A percentile compares a stretch with the other conserved stretches of the same genome.
Conservation (phyloP, 1,140 invertebrate species). For the Drosophila repletoides region DNA sequence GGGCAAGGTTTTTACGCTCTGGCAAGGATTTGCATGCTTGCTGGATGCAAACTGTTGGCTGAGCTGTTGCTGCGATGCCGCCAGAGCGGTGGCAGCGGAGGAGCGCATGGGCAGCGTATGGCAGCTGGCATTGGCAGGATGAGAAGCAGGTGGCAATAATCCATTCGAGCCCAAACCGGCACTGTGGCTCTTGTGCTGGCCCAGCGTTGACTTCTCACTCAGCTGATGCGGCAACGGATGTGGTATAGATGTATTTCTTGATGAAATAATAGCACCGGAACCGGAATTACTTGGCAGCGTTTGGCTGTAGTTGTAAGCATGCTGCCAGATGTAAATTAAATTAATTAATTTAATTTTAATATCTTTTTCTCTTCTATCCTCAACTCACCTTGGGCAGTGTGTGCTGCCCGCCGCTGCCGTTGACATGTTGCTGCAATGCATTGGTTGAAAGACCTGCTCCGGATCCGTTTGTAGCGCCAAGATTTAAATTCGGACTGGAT, state of each 20-base stretch:
- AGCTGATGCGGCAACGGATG: constrained; percentile 79
- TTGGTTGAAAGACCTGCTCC: constrained; percentile 44
- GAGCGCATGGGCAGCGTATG: constrained; percentile 65
- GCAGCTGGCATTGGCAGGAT: constrained; percentile 30
- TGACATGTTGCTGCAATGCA: constrained; percentile 65
- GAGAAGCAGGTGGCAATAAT: not conserved
- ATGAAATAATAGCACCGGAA: constrained; percentile 54
- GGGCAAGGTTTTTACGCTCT: constrained; percentile 69
- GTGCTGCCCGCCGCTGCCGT: constrained; percentile 40
- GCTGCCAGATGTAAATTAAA: constrained; percentile 22
- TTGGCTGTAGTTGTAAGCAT: constrained; percentile 57
- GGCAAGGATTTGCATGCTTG: constrained; percentile 69
- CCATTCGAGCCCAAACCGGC: not conserved
- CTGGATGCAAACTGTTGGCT: constrained; percentile 47
- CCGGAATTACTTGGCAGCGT: constrained; percentile 50
- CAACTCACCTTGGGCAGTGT: constrained; percentile 49
- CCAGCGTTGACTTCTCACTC: constrained; percentile 52
- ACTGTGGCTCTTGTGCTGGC: constrained; percentile 33
- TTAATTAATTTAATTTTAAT: not conserved
- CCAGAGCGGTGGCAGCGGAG: constrained; percentile 31
- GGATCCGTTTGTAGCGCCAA: constrained; percentile 24
- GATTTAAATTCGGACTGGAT: constrained; percentile 70
- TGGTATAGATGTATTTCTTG: constrained; percentile 80
- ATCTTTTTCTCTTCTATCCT: not conserved
- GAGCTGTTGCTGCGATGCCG: constrained; percentile 16